Evolutionary conservation across 1,140 invertebrate genomes (phyloP).

Genomic region (Macrocentrus cingulum): DNA sequence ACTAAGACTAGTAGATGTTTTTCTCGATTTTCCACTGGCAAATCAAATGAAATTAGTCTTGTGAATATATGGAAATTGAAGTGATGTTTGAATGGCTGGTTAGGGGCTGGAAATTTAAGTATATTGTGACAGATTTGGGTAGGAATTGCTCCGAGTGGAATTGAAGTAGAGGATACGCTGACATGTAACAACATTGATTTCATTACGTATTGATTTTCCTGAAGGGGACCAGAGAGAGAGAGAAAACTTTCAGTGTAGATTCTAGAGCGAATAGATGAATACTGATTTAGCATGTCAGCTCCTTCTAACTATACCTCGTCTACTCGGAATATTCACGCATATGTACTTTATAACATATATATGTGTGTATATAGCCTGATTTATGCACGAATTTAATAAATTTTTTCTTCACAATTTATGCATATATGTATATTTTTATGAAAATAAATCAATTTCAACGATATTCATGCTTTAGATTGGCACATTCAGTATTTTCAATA

Average conservation of each 20-base stretch:
- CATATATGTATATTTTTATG: no score
- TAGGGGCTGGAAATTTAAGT: background rate
- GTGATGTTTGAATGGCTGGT: no score
- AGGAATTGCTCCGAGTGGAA: slow-evolving; percentile 10
- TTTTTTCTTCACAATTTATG: no score
- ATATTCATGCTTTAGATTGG: no score
- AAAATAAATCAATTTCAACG: no score
- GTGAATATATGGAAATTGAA: background rate
- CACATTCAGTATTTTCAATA: no score
- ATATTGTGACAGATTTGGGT: background rate
- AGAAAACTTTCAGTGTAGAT: no score
- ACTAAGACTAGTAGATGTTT: background rate
- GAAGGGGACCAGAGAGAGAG: no score
- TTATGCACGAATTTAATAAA: no score
- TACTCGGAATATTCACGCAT: slow-evolving; percentile 12
- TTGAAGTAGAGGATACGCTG: slow-evolving; percentile 32
- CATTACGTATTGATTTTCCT: slow-evolving; percentile 54
- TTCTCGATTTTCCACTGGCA: no score
- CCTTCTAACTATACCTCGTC: slow-evolving; percentile 22
- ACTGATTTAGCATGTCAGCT: slow-evolving; percentile 38
- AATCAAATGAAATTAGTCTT: no score
- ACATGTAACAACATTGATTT: slow-evolving; percentile 53
- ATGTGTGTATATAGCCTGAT: no score
- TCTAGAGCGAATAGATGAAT: slow-evolving; percentile 51
- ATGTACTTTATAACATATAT: slow-evolving; percentile 12